Conservation (phyloP, 2,888 invertebrate species). For the Tinea trinotella region DNA sequence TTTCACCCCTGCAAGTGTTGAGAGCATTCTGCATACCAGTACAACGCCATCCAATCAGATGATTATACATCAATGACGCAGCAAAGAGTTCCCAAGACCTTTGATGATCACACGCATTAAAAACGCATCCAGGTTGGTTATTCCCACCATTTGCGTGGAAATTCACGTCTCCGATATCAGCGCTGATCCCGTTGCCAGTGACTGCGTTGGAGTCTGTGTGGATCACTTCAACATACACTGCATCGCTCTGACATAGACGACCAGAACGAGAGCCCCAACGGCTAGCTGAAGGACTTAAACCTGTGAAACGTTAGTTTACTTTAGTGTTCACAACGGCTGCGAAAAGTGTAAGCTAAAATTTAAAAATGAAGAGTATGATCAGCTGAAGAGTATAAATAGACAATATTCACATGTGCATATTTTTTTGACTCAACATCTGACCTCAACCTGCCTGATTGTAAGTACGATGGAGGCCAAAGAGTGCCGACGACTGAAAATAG, state of each 20-base stretch:
- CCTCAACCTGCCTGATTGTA: too few relatives aligned
- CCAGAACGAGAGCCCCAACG: constrained; percentile 33
- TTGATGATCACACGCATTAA: constrained; percentile 37
- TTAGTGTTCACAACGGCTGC: too few relatives aligned
- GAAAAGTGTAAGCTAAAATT: too few relatives aligned
- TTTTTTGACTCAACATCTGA: too few relatives aligned
- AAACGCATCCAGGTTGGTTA: constrained; percentile 65
- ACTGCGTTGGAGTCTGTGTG: constrained; percentile 36
- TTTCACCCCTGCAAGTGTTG: constrained; percentile 34
- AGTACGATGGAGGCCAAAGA: too few relatives aligned
- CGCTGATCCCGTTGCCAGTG: constrained; percentile 74
- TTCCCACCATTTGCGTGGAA: constrained; percentile 91
- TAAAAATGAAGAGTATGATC: too few relatives aligned
- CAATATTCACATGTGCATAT: too few relatives aligned
- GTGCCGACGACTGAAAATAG: too few relatives aligned
- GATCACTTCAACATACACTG: constrained; percentile 47
- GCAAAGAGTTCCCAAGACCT: constrained; percentile 39
- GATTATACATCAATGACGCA: constrained; percentile 31
- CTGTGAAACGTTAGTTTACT: constrained; percentile 27
- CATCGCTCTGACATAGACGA: constrained; percentile 34
- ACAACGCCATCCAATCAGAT: constrained; percentile 35
- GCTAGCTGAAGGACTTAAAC: constrained; percentile 38
- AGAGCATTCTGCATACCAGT: constrained; percentile 28
- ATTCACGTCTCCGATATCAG: constrained; percentile 85
- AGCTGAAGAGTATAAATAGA: too few relatives aligned